These are phyloP conservation scores for Tipula unca DNA, from an alignment of 2,888 invertebrate species.

Conservation along the genomic window DNA sequence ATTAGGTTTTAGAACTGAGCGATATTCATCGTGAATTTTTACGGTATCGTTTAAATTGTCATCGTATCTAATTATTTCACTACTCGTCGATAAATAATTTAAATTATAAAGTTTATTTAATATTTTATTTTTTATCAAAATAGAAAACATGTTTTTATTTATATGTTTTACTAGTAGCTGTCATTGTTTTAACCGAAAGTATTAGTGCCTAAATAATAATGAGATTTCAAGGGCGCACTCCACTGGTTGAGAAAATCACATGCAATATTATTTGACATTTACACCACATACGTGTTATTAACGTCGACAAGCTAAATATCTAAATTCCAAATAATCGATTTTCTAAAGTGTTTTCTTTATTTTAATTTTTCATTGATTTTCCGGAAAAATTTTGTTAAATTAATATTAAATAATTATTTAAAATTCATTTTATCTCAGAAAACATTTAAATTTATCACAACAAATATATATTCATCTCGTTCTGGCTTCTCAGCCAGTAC, in stretches of 20 bases:
- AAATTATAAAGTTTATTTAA: not conserved
- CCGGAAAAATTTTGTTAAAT: not conserved
- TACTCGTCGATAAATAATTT: not conserved
- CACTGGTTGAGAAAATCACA: not conserved
- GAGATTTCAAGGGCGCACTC: not conserved
- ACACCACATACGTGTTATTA: not conserved
- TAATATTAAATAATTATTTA: not conserved
- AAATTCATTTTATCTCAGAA: not conserved
- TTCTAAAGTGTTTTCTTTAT: not conserved
- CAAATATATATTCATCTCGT: not conserved
- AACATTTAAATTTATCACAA: not conserved
- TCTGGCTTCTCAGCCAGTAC: no score
- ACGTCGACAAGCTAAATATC: not conserved
- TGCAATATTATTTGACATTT: not conserved
- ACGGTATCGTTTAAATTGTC: not conserved
- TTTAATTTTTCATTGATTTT: not conserved
- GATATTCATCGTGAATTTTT: not conserved
- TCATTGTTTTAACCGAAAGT: not conserved
- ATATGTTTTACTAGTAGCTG: not conserved
- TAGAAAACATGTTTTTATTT: not conserved
- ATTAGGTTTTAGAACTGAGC: not conserved
- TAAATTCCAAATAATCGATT: not conserved
- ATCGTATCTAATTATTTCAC: not conserved
- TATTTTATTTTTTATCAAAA: not conserved
- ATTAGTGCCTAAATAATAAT: not conserved